Evolutionary conservation across 2,113 vertebrate genomes (phyloP).

Genomic region (Pseudorasbora parva): DNA sequence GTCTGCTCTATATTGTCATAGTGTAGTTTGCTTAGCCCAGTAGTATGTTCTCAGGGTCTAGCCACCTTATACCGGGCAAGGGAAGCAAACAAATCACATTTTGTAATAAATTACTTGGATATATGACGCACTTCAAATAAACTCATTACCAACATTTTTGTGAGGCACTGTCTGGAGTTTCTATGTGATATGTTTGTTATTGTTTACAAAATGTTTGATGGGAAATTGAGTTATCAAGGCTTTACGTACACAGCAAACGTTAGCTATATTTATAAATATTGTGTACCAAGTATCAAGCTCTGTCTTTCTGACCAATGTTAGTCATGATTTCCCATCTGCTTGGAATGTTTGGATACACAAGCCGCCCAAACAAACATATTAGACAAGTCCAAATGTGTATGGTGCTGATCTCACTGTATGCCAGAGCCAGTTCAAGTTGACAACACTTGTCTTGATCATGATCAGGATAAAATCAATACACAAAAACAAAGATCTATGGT

Average conservation of each 20-base stretch:
- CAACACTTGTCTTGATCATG: neutral
- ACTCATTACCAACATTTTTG: conserved; percentile 8
- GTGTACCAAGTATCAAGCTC: neutral
- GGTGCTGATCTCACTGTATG: neutral
- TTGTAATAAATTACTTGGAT: neutral
- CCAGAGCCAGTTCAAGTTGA: neutral
- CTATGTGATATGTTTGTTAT: conserved; percentile 23
- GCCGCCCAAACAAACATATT: neutral
- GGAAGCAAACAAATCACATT: conserved; percentile 35
- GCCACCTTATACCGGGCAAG: neutral
- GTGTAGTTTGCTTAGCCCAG: conserved; percentile 9
- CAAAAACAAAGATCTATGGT: neutral
- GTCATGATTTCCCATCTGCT: conserved; percentile 34
- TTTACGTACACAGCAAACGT: conserved; percentile 11
- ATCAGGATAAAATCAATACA: neutral
- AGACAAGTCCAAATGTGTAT: neutral
- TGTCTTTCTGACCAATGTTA: neutral
- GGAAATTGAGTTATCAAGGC: neutral
- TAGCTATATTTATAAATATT: conserved; percentile 25
- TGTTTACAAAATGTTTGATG: conserved; percentile 18
- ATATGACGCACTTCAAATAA: neutral
- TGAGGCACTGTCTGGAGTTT: neutral
- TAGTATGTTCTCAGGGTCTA: conserved; percentile 12
- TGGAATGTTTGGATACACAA: neutral
- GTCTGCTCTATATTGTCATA: conserved; percentile 11